Evolutionary conservation across 2,797 vertebrate species (phyloP), one percentile per base, ranked within the genome.

Genomic region (Scolopax bukidnonensis): DNA sequence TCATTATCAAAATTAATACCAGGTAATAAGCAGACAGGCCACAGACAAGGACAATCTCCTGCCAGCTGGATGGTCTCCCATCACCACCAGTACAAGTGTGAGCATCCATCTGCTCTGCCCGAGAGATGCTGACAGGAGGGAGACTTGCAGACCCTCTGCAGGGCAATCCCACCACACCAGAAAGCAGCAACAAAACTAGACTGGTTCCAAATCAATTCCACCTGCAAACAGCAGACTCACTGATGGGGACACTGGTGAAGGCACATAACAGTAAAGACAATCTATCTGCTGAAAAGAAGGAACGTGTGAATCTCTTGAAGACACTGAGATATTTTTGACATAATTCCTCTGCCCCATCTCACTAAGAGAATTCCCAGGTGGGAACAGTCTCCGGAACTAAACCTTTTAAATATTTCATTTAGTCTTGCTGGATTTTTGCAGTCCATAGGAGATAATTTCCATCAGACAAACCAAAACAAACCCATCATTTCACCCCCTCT

Each of bases 81-180:
- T 3, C 16, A 11, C 18, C 12, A 7, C 16, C 13, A 7, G 56
- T 1, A 10, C 2, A 1, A 0, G 0, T 5, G 0, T 13, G 1
- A 14, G 16, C 20, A 18, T 28, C 69, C 51, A 2, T 6, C 60
- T 6, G 8, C 43, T 76, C 83, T 65, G 38, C 32, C 38, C 0
- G 0, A 41, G 33, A 5, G 18, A 7, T 0, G 3, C 53, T 0
- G 0, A 7, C 12, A 30, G 33, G 32, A 13, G 41, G 36, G 36
- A 77, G 4, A 4, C 7, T 16, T 19, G 68, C 50, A 69, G 65
- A 18, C 11, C 21, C 1, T 1, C 48, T 21, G 36, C 81, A 21
- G 54, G 0, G 9, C 47, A 5, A 20, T 16, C 79, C 50, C 36
- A 10, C 9, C 1, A 1, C 60, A 41, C 9, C 57, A 56, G 51